These are phyloP conservation scores for Abscondita cerata DNA, from an alignment of 2,888 invertebrate genomes.

Conservation along the genomic window DNA sequence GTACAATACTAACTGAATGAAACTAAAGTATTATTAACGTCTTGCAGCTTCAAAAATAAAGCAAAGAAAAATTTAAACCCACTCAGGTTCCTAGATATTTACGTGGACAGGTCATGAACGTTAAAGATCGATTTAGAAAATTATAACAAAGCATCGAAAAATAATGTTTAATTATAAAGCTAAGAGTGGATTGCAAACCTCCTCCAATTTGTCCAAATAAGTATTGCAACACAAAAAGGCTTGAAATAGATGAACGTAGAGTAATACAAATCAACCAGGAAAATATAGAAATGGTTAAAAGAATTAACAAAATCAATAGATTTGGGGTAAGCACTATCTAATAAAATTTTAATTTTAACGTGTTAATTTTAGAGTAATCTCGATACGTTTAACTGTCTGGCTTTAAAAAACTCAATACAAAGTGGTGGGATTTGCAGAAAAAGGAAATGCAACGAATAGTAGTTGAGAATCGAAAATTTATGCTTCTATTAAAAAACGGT, in stretches of 20 bases:
- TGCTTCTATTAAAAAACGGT: slow-evolving; percentile 39
- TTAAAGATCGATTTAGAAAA: slow-evolving; percentile 41
- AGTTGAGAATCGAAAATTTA: slow-evolving; percentile 45
- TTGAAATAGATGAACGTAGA: slow-evolving; percentile 54
- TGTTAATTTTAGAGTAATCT: slow-evolving; percentile 45
- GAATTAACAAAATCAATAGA: slow-evolving; percentile 66
- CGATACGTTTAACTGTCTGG: slow-evolving; percentile 48
- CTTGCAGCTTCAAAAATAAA: slow-evolving; percentile 23
- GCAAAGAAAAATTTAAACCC: slow-evolving; percentile 41
- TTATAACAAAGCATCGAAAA: slow-evolving; percentile 47
- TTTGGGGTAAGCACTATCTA: slow-evolving; percentile 59
- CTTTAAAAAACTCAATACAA: slow-evolving; percentile 46
- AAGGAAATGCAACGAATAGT: slow-evolving; percentile 43
- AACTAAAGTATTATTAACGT: too few relatives aligned
- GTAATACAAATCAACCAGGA: slow-evolving; percentile 60
- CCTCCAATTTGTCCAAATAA: slow-evolving; percentile 63
- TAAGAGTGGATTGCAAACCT: slow-evolving; percentile 61
- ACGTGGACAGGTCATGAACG: slow-evolving; percentile 44
- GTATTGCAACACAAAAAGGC: slow-evolving; percentile 60
- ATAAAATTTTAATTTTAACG: background rate
- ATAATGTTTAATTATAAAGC: slow-evolving; percentile 34
- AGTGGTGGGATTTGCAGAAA: slow-evolving; percentile 47
- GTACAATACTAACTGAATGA: too few relatives aligned
- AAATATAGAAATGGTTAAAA: slow-evolving; percentile 66
- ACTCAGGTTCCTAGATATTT: slow-evolving; percentile 46